These are phyloP conservation scores for Platyscapa corneri DNA, from an alignment of 1,140 invertebrate species.

Conservation along the genomic window DNA sequence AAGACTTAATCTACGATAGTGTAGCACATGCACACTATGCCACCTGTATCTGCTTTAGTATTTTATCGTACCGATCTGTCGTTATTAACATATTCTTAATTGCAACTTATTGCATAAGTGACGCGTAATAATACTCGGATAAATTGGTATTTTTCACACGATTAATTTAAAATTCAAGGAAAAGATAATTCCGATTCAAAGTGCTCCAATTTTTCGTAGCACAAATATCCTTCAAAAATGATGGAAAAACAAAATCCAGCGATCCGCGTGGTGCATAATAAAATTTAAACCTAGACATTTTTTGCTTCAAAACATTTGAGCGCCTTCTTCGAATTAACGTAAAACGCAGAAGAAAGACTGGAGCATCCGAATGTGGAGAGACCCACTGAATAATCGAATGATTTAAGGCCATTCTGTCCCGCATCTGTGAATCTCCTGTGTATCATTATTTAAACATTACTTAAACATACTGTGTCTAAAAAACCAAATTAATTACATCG, in stretches of 20 bases:
- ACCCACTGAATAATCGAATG: neutral
- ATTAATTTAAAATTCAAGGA: no score
- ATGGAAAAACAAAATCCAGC: neutral
- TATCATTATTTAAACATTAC: neutral
- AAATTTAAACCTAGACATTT: neutral
- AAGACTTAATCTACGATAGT: neutral
- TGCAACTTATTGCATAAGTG: no score
- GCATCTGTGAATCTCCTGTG: constrained; percentile 18
- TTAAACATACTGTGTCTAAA: neutral
- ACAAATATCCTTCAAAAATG: no score
- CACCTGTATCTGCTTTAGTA: neutral
- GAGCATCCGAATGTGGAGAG: neutral
- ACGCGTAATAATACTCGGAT: no score
- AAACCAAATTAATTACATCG: no score
- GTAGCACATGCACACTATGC: neutral
- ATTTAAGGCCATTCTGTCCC: neutral
- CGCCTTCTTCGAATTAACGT: neutral
- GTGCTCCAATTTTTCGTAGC: neutral
- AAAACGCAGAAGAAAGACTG: neutral
- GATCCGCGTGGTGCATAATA: neutral
- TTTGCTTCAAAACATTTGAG: neutral
- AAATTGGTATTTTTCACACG: no score
- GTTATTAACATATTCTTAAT: neutral
- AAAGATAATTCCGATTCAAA: neutral
- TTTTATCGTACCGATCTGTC: neutral